Conservation (phyloP, 2,113 vertebrate species). For the Pleuronectes platessa region DNA sequence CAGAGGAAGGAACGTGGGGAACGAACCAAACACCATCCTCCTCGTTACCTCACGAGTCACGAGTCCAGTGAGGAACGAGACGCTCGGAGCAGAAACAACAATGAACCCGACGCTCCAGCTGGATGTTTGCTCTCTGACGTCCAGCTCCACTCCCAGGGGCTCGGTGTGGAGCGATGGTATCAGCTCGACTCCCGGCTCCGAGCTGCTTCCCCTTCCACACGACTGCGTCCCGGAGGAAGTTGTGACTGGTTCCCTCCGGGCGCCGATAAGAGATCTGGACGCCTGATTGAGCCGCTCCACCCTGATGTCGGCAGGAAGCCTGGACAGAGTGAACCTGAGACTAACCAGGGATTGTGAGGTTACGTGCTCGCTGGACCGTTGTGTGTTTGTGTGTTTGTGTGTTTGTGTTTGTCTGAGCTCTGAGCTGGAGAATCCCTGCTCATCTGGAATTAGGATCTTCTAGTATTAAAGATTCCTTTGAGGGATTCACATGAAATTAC, state of each 20-base stretch:
- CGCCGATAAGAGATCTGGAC: constrained; percentile 63
- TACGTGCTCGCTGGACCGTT: constrained; percentile 65
- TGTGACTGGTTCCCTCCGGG: constrained; percentile 62
- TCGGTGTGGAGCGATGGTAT: constrained; percentile 32
- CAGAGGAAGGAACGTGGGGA: too few relatives aligned
- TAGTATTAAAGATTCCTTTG: too few relatives aligned
- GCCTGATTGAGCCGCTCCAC: constrained; percentile 64
- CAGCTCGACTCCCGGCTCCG: neutral
- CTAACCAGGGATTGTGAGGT: neutral
- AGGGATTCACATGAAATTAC: too few relatives aligned
- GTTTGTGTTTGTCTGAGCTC: constrained; percentile 1
- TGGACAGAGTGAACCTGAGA: constrained; percentile 16
- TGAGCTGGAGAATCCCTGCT: too few relatives aligned
- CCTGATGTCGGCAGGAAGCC: constrained; percentile 58
- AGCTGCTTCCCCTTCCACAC: constrained; percentile 66
- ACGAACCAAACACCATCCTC: neutral
- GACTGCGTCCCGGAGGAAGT: constrained; percentile 73
- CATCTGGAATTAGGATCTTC: too few relatives aligned
- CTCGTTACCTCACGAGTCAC: neutral
- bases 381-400: constrained; percentile 1
- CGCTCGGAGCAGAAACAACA: too few relatives aligned
- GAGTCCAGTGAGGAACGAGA: too few relatives aligned
- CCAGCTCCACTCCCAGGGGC: too few relatives aligned
- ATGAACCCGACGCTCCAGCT: neutral
- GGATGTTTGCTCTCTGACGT: neutral